Evolutionary conservation across 2,888 invertebrate genomes (phyloP).

Genomic region (Panorpa germanica): DNA sequence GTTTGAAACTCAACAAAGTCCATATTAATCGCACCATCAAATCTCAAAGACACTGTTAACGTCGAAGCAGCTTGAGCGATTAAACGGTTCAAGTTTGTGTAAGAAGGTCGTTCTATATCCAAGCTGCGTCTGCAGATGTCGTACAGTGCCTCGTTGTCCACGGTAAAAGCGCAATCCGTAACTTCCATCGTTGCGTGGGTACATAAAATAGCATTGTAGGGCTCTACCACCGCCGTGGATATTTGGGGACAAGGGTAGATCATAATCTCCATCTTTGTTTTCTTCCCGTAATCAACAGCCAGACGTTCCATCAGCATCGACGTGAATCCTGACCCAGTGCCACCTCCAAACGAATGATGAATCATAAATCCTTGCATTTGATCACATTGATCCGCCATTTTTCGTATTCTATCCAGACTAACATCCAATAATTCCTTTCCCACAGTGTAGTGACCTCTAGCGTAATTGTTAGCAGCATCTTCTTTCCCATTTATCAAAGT

Average conservation of each 20-base stretch:
- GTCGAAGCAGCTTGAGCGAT: constrained; percentile 53
- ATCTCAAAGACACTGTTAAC: constrained; percentile 50
- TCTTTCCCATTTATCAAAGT: constrained; percentile 64
- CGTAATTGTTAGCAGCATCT: constrained; percentile 75
- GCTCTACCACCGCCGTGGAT: constrained; percentile 57
- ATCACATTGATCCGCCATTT: constrained; percentile 41
- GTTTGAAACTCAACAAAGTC: constrained; percentile 60
- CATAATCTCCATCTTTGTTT: constrained; percentile 42
- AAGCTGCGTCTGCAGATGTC: constrained; percentile 57
- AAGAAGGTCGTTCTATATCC: constrained; percentile 60
- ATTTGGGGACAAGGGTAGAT: constrained; percentile 71
- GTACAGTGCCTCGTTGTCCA: constrained; percentile 60
- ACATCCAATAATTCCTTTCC: constrained; percentile 57
- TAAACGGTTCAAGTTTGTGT: constrained; percentile 69
- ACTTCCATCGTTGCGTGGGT: constrained; percentile 48
- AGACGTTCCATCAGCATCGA: constrained; percentile 44
- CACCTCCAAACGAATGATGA: constrained; percentile 53
- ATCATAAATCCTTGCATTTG: constrained; percentile 43
- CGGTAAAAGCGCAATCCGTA: constrained; percentile 49
- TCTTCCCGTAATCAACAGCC: constrained; percentile 39
- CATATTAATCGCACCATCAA: constrained; percentile 43
- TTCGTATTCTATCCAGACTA: constrained; percentile 47
- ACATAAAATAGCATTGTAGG: constrained; percentile 53
- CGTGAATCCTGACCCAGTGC: constrained; percentile 60
- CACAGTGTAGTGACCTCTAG: constrained; percentile 61